phyloP scores from a whole-genome alignment of 2,888 invertebrate genomes.

The Trilocha varians region DNA sequence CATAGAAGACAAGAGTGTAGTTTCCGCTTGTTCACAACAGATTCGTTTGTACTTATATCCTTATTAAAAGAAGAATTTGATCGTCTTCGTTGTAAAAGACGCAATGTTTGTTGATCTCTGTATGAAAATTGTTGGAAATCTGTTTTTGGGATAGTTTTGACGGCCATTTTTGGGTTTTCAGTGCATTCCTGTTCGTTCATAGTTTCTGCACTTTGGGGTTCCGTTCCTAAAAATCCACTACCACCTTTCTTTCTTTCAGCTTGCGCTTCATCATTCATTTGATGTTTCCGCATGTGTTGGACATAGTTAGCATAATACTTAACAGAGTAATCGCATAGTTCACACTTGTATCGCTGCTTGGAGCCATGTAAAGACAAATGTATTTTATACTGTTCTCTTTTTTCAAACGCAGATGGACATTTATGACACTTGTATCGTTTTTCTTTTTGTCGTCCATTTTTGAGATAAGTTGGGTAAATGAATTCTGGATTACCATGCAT shows the following conservation, averaged over 20 bases:
- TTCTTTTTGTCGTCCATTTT: slow-evolving; percentile 82
- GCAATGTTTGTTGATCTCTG: slow-evolving; percentile 76
- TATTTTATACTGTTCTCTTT: slow-evolving; percentile 86
- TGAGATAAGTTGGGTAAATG: slow-evolving; percentile 81
- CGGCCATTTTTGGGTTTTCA: slow-evolving; percentile 57
- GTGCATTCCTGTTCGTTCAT: slow-evolving; percentile 22
- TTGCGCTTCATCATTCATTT: slow-evolving; percentile 78
- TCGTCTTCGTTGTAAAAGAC: slow-evolving; percentile 70
- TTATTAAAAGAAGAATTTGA: slow-evolving; percentile 50
- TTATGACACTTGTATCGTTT: slow-evolving; percentile 88
- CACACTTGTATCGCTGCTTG: slow-evolving; percentile 86
- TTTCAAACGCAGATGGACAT: slow-evolving; percentile 91
- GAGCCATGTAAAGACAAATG: slow-evolving; percentile 88
- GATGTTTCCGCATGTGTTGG: slow-evolving; percentile 87
- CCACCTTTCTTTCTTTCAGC: slow-evolving; percentile 66
- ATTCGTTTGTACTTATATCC: slow-evolving; percentile 48
- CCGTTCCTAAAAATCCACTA: slow-evolving; percentile 34
- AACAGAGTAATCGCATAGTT: slow-evolving; percentile 89
- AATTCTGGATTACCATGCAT: slow-evolving; percentile 85
- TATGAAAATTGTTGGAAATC: slow-evolving; percentile 72
- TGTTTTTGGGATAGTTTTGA: slow-evolving; percentile 63
- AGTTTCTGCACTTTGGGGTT: slow-evolving; percentile 20
- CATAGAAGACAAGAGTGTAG: slow-evolving; percentile 82
- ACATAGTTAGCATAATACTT: slow-evolving; percentile 88
- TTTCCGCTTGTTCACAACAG: slow-evolving; percentile 73